phyloP scores from a whole-genome alignment of 2,888 invertebrate genomes.

The Sphaeridia pumilis region DNA sequence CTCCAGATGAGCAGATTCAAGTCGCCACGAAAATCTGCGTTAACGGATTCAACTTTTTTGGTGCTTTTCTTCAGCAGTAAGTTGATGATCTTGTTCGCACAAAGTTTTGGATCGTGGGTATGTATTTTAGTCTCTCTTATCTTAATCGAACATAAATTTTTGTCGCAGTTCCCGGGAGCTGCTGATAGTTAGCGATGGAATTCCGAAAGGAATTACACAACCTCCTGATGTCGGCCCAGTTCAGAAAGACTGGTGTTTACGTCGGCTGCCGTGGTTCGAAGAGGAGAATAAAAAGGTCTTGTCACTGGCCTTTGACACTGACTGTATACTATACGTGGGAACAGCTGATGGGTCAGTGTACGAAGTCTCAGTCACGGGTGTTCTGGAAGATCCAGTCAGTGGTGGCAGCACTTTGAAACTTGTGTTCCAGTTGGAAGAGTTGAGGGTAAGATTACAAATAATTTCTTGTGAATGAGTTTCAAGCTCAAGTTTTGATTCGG shows the following conservation, averaged over 20 bases:
- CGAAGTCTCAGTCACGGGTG: conserved; percentile 22
- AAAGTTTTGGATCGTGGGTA: not conserved
- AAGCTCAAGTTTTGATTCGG: too few species aligned
- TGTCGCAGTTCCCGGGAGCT: conserved; percentile 23
- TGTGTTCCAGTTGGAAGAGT: conserved; percentile 20
- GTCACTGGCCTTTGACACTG: conserved; percentile 31
- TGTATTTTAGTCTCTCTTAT: not conserved
- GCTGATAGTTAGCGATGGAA: conserved; percentile 27
- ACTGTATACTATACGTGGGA: conserved; percentile 32
- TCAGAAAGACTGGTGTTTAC: conserved; percentile 23
- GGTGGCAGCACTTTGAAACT: conserved; percentile 17
- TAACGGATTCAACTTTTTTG: conserved; percentile 31
- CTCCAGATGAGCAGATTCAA: conserved; percentile 11
- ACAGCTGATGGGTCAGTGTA: conserved; percentile 31
- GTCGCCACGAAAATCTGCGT: conserved; percentile 22
- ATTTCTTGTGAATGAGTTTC: too few species aligned
- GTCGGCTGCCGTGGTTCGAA: conserved; percentile 32
- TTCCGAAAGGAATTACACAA: conserved; percentile 14
- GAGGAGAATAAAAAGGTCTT: conserved; percentile 27
- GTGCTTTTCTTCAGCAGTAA: conserved; percentile 26
- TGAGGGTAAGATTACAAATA: conserved; percentile 13
- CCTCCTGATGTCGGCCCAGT: conserved; percentile 8
- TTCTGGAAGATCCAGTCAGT: conserved; percentile 8
- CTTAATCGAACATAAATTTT: too few species aligned
- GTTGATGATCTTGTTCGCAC: not conserved